Base-by-base conservation (phyloP, 2,797 vertebrate species). In the Centropyge bicolor region DNA sequence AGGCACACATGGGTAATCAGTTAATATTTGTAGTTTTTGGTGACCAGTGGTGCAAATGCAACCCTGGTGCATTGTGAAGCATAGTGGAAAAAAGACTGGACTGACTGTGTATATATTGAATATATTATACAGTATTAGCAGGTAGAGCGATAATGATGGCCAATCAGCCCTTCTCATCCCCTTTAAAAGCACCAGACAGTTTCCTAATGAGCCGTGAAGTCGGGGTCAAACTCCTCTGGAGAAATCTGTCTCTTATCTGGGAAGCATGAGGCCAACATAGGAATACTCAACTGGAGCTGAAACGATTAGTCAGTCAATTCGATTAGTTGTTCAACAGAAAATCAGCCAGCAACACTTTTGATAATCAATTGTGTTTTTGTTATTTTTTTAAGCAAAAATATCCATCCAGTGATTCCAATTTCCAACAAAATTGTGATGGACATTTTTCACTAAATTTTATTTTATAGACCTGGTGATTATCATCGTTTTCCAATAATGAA, bases 131-230 rank as follows among this genome's bases (percentile, higher is more conserved):
- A 17, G 20, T 16, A 41, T 55, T 48, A 75, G 61, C 38, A 68
- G 74, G 72, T 78, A 62, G 76, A 75, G 35, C 24, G 57, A 19
- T 65, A 73, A 64, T 64, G 22, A 67, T 6, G 35, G 27, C 9
- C 63, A 70, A 70, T 63, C 49, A 70, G 68, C 22, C n/a, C 19
- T 16, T 54, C 24, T 48, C 36, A 57, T 73, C 52, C 6, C n/a
- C 5, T 66, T 72, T 62, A 63, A 77, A 69, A 65, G 14, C 43
- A 38, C 27, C 48, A 36, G 46, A 40, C 56, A 36, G 43, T 65
- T 68, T 78, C 24, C 4, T 79, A 64, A 81, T 76, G 68, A 86
- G 60, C 48, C 13, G 40, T 9, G 22, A 54, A 35, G 11, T 36
- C 22, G 67, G 49, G 20, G 27, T 74, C 43, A 70, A 62, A 59